These are phyloP conservation scores for Malurus melanocephalus DNA, from an alignment of 2,113 vertebrate species.

Conservation along the genomic window DNA sequence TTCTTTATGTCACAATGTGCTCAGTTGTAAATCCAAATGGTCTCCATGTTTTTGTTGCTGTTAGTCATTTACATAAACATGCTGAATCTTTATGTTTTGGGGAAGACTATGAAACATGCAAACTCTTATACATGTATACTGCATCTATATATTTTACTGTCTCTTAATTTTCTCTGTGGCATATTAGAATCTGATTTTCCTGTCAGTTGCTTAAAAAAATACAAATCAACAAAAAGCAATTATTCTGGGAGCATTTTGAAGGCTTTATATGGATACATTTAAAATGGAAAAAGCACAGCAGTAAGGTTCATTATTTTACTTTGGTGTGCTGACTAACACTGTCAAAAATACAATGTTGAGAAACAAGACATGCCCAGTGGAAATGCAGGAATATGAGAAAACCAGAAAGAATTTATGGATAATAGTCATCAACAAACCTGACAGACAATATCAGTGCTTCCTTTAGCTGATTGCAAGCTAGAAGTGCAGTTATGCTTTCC, in stretches of 20 bases:
- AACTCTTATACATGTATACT: background rate
- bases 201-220: background rate
- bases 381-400: background rate
- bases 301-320: background rate
- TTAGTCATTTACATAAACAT: background rate
- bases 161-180: conserved; percentile 6
- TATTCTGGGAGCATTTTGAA: background rate
- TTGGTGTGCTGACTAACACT: background rate
- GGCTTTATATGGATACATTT: background rate
- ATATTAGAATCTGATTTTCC: background rate
- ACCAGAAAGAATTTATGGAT: background rate
- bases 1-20: background rate
- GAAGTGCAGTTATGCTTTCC: background rate
- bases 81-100: background rate
- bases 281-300: background rate
- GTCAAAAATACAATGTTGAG: background rate
- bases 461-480: background rate
- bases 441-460: background rate
- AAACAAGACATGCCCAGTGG: background rate
- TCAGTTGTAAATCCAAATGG: background rate
- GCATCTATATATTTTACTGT: background rate
- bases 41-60: background rate
- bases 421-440: background rate
- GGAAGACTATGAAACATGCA: background rate
- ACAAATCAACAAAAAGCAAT: background rate